Evolutionary conservation across 1,140 invertebrate species (phyloP).

Genomic region (Saccostrea glomerata): DNA sequence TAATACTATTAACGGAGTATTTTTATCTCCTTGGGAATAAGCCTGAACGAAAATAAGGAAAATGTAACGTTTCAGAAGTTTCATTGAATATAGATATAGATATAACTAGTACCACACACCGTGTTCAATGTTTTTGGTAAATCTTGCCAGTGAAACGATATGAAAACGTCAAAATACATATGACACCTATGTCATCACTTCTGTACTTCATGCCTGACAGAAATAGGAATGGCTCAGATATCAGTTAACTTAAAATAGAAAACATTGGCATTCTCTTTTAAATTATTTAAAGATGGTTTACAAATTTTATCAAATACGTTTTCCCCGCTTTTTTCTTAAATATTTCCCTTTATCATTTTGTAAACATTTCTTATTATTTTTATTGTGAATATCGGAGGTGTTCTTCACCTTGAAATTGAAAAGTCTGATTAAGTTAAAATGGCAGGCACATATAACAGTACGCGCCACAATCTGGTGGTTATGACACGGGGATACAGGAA

Average conservation of each 20-base stretch:
- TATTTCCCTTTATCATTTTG: not conserved
- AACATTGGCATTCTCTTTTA: not conserved
- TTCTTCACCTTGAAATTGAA: no score
- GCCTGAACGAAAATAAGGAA: not conserved
- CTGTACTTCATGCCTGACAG: not conserved
- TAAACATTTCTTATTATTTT: no score
- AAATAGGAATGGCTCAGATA: not conserved
- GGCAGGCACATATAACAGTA: not conserved
- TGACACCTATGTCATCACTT: slow-evolving; percentile 26
- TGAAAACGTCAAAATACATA: slow-evolving; percentile 36
- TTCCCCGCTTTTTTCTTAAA: not conserved
- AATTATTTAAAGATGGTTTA: not conserved
- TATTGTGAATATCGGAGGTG: no score
- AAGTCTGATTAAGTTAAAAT: not conserved
- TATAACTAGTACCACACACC: slow-evolving; percentile 2
- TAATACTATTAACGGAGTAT: not conserved
- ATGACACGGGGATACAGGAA: not conserved
- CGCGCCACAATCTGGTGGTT: not conserved
- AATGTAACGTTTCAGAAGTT: not conserved
- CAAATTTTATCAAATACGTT: not conserved
- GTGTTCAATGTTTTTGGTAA: not conserved
- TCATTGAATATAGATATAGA: not conserved
- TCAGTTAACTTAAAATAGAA: slow-evolving; percentile 22
- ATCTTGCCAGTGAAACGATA: slow-evolving; percentile 26
- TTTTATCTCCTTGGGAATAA: not conserved